Evolutionary conservation across 2,888 invertebrate species (phyloP).

Genomic region (Zygogramma bicolorata): DNA sequence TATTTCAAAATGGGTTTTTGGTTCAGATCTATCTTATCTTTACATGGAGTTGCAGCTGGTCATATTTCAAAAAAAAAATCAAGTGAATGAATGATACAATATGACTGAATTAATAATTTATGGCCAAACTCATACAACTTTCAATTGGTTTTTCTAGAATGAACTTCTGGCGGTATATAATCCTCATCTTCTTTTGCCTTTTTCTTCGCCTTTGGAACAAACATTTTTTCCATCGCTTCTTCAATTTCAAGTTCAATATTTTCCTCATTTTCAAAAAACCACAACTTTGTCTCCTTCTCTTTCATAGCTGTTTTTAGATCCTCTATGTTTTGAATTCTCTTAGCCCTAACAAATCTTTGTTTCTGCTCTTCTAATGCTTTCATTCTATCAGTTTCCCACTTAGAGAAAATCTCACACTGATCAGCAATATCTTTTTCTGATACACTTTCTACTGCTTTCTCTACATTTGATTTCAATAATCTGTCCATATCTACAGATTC

Average conservation of each 20-base stretch:
- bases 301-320: slow-evolving; percentile 71
- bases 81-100: too few species aligned
- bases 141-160: slow-evolving; percentile 28
- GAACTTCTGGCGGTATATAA: slow-evolving; percentile 81
- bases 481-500: slow-evolving; percentile 61
- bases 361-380: slow-evolving; percentile 73
- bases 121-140: background rate
- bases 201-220: slow-evolving; percentile 50
- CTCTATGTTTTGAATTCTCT: slow-evolving; percentile 71
- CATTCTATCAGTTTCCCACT: slow-evolving; percentile 73
- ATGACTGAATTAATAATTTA: too few species aligned
- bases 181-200: slow-evolving; percentile 69
- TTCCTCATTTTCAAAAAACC: slow-evolving; percentile 88
- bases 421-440: slow-evolving; percentile 72
- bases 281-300: slow-evolving; percentile 75
- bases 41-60: too few species aligned
- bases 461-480: slow-evolving; percentile 63
- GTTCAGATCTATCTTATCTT: too few species aligned
- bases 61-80: too few species aligned
- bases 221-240: slow-evolving; percentile 66
- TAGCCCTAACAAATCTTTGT: slow-evolving; percentile 66
- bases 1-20: too few species aligned
- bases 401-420: slow-evolving; percentile 72
- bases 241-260: slow-evolving; percentile 79
- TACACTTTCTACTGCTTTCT: slow-evolving; percentile 69